Percentiles rank a stretch among this genome's conserved stretches.
These are phyloP conservation scores for Tretioscincus oriximinensis DNA, from an alignment of 2,113 vertebrate species.

Conservation along the genomic window DNA sequence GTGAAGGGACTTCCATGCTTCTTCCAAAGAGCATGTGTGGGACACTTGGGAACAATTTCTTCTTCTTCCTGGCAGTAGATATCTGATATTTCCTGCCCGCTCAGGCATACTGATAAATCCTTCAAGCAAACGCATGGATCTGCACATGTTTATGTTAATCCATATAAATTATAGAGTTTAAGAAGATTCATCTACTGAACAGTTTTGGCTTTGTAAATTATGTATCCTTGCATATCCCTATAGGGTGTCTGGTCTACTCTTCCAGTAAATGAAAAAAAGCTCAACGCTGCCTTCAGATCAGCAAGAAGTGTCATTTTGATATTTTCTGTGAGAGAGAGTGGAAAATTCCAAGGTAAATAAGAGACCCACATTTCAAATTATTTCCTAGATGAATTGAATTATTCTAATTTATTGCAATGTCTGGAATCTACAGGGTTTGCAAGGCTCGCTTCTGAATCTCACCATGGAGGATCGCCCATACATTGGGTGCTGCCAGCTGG, in stretches of 20 bases:
- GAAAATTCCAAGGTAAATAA: constrained; percentile 96
- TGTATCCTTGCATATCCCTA: neutral
- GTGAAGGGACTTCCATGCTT: too few species aligned
- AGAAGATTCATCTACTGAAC: neutral
- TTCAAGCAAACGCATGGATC: neutral
- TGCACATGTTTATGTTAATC: neutral
- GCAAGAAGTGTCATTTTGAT: constrained; percentile 92
- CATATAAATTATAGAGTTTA: neutral
- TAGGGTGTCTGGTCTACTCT: constrained; percentile 99
- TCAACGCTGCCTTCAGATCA: constrained; percentile 91
- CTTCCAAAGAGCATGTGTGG: neutral
- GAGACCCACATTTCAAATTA: constrained; percentile 21
- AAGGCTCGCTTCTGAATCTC: constrained; percentile 91
- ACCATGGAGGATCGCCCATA: constrained; percentile 96
- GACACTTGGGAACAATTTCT: neutral
- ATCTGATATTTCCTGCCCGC: neutral
- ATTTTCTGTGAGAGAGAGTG: constrained; percentile 96
- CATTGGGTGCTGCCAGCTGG: constrained; percentile 99
- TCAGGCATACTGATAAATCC: neutral
- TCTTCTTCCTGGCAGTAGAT: neutral
- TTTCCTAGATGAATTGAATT: neutral
- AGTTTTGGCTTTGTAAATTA: neutral
- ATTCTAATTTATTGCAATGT: constrained; percentile 22
- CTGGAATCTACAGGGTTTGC: constrained; percentile 84
- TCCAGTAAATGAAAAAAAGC: constrained; percentile 97